Evolutionary conservation across 2,113 vertebrate genomes (phyloP).

Genomic region (Zosterops lateralis): DNA sequence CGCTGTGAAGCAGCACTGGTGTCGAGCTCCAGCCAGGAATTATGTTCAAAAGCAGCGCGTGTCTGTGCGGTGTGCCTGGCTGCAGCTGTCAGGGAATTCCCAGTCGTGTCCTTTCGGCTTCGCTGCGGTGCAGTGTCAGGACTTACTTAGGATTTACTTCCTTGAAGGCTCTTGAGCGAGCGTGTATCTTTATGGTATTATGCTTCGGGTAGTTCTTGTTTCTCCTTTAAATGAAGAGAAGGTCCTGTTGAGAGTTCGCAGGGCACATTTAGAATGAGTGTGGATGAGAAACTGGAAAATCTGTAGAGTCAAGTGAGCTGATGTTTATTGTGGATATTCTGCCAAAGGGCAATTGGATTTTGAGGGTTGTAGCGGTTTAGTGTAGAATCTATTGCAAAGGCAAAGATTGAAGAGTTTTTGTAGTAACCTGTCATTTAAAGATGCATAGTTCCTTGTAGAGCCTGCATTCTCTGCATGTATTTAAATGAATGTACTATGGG

Average conservation of each 20-base stretch:
- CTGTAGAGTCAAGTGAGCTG: neutral
- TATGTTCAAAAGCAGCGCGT: accelerated
- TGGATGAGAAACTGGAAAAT: neutral
- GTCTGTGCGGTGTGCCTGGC: neutral
- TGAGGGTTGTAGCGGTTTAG: accelerated
- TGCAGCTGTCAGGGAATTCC: neutral
- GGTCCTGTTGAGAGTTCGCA: neutral
- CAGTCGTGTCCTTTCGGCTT: neutral
- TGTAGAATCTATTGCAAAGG: neutral
- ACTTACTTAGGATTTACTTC: accelerated
- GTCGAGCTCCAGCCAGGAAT: neutral
- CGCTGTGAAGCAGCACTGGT: accelerated
- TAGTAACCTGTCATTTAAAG: neutral
- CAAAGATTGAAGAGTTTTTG: neutral
- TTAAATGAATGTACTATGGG: neutral
- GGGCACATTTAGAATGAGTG: neutral
- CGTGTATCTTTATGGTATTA: accelerated
- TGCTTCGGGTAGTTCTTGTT: accelerated
- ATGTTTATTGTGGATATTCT: neutral
- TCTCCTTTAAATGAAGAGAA: neutral
- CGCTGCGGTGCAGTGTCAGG: accelerated
- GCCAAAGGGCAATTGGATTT: neutral
- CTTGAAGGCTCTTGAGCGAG: neutral
- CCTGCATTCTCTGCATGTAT: accelerated
- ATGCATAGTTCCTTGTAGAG: accelerated